phyloP scores from a whole-genome alignment of 1,140 invertebrate genomes.

The Mycetomoellerius zeteki region DNA sequence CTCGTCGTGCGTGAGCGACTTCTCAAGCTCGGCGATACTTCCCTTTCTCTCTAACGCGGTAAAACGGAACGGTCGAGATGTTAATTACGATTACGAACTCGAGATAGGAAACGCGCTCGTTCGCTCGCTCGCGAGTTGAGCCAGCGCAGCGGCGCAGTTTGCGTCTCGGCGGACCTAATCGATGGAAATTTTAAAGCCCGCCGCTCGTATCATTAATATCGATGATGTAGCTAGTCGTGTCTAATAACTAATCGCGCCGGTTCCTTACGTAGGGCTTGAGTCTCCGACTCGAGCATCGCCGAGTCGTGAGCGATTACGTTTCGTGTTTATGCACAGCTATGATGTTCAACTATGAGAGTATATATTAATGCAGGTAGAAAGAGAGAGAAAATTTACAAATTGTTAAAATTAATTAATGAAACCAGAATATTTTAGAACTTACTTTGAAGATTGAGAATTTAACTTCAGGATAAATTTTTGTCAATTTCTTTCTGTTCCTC shows the following conservation, averaged over 20 bases:
- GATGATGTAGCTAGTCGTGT: conserved; percentile 49
- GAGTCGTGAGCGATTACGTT: background rate
- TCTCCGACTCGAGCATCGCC: background rate
- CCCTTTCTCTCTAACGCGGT: conserved; percentile 43
- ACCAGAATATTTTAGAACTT: background rate
- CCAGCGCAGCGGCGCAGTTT: conserved; percentile 17
- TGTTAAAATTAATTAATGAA: background rate
- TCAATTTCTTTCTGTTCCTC: background rate
- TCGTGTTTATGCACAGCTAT: background rate
- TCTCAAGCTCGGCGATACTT: conserved; percentile 48
- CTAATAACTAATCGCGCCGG: conserved; percentile 47
- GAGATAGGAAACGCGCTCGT: conserved; percentile 40
- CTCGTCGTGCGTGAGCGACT: conserved; percentile 65
- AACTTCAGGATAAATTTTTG: conserved; percentile 18
- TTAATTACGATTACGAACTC: conserved; percentile 60
- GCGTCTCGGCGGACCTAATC: conserved; percentile 49
- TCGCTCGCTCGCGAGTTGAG: background rate
- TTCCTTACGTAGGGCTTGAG: conserved; percentile 15
- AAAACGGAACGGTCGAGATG: conserved; percentile 43
- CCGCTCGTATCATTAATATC: conserved; percentile 54
- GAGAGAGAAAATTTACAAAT: background rate
- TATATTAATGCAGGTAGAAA: background rate
- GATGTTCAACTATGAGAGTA: background rate
- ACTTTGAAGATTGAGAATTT: background rate
- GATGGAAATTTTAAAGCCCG: conserved; percentile 58